These are phyloP conservation scores for Drosophila kambysellisi DNA, from an alignment of 2,888 invertebrate species.

Conservation along the genomic window DNA sequence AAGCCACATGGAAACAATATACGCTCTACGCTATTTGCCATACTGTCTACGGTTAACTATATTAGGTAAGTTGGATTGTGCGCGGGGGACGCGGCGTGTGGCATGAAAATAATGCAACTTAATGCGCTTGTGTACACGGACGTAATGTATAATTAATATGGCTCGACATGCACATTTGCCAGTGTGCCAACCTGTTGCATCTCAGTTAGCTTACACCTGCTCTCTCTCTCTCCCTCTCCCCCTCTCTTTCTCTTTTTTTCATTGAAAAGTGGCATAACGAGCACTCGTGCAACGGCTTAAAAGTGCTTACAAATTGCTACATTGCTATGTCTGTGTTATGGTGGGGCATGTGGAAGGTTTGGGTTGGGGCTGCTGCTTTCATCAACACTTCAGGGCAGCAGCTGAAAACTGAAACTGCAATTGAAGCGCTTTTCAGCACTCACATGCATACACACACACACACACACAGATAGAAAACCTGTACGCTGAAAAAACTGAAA, in stretches of 20 bases:
- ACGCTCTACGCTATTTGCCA: not conserved
- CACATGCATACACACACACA: constrained; percentile 6
- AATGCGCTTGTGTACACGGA: constrained; percentile 72
- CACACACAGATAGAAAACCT: constrained; percentile 17
- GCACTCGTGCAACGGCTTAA: constrained; percentile 77
- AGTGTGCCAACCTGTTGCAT: constrained; percentile 68
- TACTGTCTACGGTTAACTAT: constrained; percentile 7
- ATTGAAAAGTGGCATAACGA: constrained; percentile 81
- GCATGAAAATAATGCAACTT: constrained; percentile 73
- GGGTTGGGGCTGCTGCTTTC: constrained; percentile 48
- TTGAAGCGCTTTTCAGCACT: constrained; percentile 74
- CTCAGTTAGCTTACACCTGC: constrained; percentile 24
- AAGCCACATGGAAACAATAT: constrained; percentile 12
- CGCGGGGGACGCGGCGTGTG: not conserved
- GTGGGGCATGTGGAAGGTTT: not conserved
- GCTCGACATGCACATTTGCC: constrained; percentile 73
- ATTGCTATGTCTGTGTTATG: constrained; percentile 63
- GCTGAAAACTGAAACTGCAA: constrained; percentile 78
- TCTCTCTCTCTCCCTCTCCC: not conserved
- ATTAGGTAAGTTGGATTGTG: constrained; percentile 46
- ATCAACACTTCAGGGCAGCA: constrained; percentile 62
- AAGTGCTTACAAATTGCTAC: constrained; percentile 81
- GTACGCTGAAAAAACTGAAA: constrained; percentile 15
- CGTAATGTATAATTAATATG: constrained; percentile 79
- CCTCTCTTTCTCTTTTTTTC: constrained; percentile 20